A percentile compares a stretch with the other conserved stretches of the same genome.
Evolutionary conservation across 2,888 invertebrate species (phyloP).

Genomic region (Ametastegia equiseti): DNA sequence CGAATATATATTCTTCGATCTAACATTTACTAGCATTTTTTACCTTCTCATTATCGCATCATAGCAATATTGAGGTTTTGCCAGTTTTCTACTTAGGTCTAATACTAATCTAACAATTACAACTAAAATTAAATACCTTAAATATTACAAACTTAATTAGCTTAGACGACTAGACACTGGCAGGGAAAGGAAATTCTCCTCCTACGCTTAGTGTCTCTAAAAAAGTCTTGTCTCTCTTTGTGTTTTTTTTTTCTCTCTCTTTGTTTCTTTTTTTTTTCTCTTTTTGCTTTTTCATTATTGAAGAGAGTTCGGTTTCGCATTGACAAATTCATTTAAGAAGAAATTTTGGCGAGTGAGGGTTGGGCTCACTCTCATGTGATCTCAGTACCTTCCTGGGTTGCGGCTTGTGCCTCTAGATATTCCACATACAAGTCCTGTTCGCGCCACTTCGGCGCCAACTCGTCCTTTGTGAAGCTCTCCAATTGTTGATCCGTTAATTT

Average conservation of each 20-base stretch:
- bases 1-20: background rate
- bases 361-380: slow-evolving; percentile 68
- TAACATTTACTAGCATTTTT: slow-evolving; percentile 26
- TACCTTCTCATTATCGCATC: slow-evolving; percentile 27
- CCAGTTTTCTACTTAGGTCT: slow-evolving; percentile 28
- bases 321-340: slow-evolving; percentile 66
- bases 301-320: slow-evolving; percentile 55
- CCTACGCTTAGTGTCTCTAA: slow-evolving; percentile 67
- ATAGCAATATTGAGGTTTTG: slow-evolving; percentile 26
- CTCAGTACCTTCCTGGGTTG: slow-evolving; percentile 88
- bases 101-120: slow-evolving; percentile 40
- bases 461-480: slow-evolving; percentile 81
- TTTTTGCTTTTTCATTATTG: slow-evolving; percentile 6
- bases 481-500: slow-evolving; percentile 82
- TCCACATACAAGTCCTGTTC: slow-evolving; percentile 88
- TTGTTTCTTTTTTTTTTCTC: background rate
- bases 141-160: slow-evolving; percentile 42
- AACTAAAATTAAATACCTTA: slow-evolving; percentile 45
- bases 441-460: slow-evolving; percentile 85
- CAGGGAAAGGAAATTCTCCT: slow-evolving; percentile 41
- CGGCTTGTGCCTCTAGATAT: slow-evolving; percentile 85
- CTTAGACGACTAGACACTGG: slow-evolving; percentile 49
- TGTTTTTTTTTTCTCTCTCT: background rate
- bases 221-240: slow-evolving; percentile 62
- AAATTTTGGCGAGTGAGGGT: slow-evolving; percentile 66